A percentile compares a stretch with the other conserved stretches of the same genome.
Conservation (phyloP, 2,888 invertebrate species). For the Nephrotoma guestfalica region DNA sequence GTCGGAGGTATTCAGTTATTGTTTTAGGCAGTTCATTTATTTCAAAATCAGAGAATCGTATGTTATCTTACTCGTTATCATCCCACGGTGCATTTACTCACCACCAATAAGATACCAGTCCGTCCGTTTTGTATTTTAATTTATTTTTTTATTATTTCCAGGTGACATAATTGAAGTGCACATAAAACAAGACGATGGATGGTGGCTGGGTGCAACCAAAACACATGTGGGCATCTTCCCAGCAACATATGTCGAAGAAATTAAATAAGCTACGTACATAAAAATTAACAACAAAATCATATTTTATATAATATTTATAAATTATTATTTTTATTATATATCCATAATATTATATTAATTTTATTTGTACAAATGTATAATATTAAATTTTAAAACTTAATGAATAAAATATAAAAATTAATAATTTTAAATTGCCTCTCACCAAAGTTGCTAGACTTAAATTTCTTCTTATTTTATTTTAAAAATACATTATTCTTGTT, state of each 20-base stretch:
- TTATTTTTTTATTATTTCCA: slow-evolving; percentile 25
- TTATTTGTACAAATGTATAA: not conserved
- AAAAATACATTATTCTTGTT: not conserved
- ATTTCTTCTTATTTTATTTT: not conserved
- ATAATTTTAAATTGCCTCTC: not conserved
- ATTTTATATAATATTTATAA: not conserved
- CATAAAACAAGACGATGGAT: slow-evolving; percentile 82
- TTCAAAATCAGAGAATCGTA: too few species aligned
- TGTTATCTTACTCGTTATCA: too few species aligned
- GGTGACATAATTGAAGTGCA: slow-evolving; percentile 81
- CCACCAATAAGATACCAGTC: too few species aligned
- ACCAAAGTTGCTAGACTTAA: not conserved
- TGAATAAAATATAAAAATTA: not conserved
- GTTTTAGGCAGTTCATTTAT: too few species aligned
- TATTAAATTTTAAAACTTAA: not conserved
- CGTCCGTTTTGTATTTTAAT: not conserved
- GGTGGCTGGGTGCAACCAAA: slow-evolving; percentile 86
- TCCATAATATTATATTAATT: not conserved
- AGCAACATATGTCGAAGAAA: slow-evolving; percentile 84
- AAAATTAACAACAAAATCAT: slow-evolving; percentile 22
- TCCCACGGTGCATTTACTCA: too few species aligned
- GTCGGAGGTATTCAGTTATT: too few species aligned
- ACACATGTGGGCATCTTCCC: slow-evolving; percentile 84
- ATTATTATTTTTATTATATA: not conserved
- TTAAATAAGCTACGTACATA: slow-evolving; percentile 25